These are phyloP conservation scores for Oasisia sp. DNA, from an alignment of 2,888 invertebrate species.

Conservation along the genomic window DNA sequence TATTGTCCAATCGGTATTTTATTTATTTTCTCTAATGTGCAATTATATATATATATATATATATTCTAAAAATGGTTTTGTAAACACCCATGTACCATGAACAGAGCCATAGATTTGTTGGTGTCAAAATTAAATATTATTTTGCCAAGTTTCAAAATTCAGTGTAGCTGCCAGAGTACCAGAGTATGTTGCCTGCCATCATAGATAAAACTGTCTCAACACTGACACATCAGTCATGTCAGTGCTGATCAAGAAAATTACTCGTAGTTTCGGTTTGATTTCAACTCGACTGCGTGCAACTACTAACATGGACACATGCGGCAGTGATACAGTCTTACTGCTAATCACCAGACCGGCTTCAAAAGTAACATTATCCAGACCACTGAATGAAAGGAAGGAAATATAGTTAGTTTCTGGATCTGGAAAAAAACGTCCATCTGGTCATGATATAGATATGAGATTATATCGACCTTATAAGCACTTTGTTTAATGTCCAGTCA, in stretches of 20 bases:
- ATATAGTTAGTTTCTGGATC: neutral
- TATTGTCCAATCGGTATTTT: no score
- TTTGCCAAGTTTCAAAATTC: neutral
- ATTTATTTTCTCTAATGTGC: neutral
- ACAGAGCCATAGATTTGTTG: constrained; percentile 8
- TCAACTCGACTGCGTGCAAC: neutral
- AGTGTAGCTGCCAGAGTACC: neutral
- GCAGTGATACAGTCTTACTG: neutral
- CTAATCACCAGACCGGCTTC: neutral
- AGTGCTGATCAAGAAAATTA: neutral
- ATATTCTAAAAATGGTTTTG: neutral
- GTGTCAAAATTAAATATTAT: neutral
- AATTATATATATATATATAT: neutral
- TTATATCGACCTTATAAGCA: neutral
- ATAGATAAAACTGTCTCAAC: neutral
- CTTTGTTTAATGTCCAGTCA: neutral
- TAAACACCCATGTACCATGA: neutral
- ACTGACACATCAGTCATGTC: neutral
- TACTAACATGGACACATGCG: neutral
- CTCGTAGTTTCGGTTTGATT: neutral
- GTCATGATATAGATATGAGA: neutral
- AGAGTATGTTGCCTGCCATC: neutral
- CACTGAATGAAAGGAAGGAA: neutral
- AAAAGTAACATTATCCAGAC: neutral
- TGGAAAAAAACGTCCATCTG: neutral